These are phyloP conservation scores for Marasmarcha lunaedactyla DNA, from an alignment of 2,888 invertebrate species.

Conservation along the genomic window DNA sequence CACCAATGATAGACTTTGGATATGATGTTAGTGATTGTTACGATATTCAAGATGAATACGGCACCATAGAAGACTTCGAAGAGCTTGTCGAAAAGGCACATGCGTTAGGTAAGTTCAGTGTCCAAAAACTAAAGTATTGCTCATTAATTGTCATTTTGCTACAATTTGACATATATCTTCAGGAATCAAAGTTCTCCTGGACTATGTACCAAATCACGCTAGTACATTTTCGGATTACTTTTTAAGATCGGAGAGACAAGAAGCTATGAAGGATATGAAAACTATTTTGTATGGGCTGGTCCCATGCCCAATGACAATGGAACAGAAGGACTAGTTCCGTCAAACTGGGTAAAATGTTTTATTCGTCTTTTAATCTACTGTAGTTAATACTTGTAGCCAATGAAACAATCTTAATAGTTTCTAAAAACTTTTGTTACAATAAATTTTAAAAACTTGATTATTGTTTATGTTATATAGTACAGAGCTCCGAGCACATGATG, in stretches of 20 bases:
- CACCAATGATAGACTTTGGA: conserved; percentile 86
- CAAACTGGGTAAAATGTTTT: conserved; percentile 47
- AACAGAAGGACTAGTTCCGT: conserved; percentile 33
- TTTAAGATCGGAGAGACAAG: conserved; percentile 68
- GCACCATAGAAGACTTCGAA: conserved; percentile 76
- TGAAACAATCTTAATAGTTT: too few relatives aligned
- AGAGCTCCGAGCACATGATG: too few relatives aligned
- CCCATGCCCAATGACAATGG: conserved; percentile 41
- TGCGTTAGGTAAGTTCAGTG: conserved; percentile 33
- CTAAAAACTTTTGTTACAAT: too few relatives aligned
- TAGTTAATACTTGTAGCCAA: too few relatives aligned
- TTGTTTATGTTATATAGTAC: too few relatives aligned
- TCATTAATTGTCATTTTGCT: not conserved
- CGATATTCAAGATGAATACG: conserved; percentile 76
- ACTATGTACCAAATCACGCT: conserved; percentile 74
- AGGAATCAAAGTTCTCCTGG: conserved; percentile 64
- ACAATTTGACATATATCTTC: conserved; percentile 1
- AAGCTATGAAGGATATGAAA: conserved; percentile 72
- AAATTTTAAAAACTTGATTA: too few relatives aligned
- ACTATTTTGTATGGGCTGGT: conserved; percentile 81
- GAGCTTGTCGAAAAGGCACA: conserved; percentile 63
- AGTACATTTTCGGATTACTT: conserved; percentile 87
- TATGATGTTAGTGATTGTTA: conserved; percentile 84
- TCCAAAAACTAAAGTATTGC: not conserved
- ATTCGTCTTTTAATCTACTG: too few relatives aligned